These are phyloP conservation scores for Parnassius mnemosyne DNA, from an alignment of 2,888 invertebrate species.

Conservation along the genomic window DNA sequence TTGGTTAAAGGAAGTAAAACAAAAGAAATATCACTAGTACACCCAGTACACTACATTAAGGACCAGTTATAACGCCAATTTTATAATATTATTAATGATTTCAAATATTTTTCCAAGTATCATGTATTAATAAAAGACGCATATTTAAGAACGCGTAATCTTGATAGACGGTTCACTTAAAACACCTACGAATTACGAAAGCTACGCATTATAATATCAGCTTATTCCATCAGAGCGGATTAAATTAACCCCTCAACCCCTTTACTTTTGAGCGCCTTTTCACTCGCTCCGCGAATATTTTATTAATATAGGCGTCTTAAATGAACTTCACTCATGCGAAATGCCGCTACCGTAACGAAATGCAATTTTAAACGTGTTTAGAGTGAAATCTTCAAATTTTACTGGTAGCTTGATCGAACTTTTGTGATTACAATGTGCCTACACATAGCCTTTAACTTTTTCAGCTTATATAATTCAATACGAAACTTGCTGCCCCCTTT, in stretches of 20 bases:
- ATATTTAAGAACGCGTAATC: conserved; percentile 9
- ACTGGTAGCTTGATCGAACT: not conserved
- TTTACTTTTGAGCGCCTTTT: conserved; percentile 42
- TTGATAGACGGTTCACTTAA: conserved; percentile 22
- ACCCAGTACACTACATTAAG: too few relatives aligned
- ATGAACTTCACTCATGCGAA: conserved; percentile 38
- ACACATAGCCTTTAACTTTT: too few relatives aligned
- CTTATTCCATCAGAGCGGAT: conserved; percentile 40
- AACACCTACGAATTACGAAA: conserved; percentile 18
- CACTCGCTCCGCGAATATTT: conserved; percentile 54
- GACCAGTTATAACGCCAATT: too few relatives aligned
- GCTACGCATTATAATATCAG: conserved; percentile 37
- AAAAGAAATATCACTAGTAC: too few relatives aligned
- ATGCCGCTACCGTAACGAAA: conserved; percentile 21
- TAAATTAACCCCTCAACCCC: conserved; percentile 43
- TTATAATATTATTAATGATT: too few relatives aligned
- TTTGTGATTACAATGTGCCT: not conserved
- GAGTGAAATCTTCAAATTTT: conserved; percentile 12
- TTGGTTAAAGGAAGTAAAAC: too few relatives aligned
- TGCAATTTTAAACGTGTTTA: conserved; percentile 28
- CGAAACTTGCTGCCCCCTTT: too few relatives aligned
- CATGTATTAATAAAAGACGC: too few relatives aligned
- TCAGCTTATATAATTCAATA: too few relatives aligned
- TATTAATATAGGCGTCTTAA: conserved; percentile 56
- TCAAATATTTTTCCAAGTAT: too few relatives aligned